A percentile compares a stretch with the other conserved stretches of the same genome.
phyloP scores from a whole-genome alignment of 30 jellyfish, hydroid and myxozoan species.

The Rhopilema esculentum region DNA sequence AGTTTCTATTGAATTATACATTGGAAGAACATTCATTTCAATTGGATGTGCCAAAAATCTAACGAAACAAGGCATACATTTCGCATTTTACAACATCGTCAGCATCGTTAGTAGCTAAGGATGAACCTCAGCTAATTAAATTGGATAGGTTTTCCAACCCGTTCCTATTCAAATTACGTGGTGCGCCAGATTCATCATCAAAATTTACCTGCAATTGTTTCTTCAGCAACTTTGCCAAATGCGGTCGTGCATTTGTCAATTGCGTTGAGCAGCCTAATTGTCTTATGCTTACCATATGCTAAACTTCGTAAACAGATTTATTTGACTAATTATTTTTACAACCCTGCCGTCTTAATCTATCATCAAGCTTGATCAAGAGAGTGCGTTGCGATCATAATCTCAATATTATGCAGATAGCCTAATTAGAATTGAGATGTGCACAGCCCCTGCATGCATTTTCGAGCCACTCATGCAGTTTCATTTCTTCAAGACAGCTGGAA shows the following conservation, averaged over 20 bases:
- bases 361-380: neutral
- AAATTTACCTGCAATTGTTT: neutral
- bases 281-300: neutral
- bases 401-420: neutral
- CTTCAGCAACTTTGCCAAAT: neutral
- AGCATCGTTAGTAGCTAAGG: too few species aligned
- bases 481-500: neutral
- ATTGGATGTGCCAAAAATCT: too few species aligned
- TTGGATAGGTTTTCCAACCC: too few species aligned
- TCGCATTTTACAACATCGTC: too few species aligned
- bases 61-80: too few species aligned
- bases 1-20: too few species aligned
- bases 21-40: too few species aligned
- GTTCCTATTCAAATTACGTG: too few species aligned
- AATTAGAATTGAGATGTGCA: neutral
- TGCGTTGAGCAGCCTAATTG: neutral
- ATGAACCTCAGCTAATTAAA: too few species aligned
- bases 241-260: neutral
- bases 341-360: neutral
- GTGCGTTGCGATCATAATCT: neutral
- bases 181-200: neutral
- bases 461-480: neutral
- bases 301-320: neutral
- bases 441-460: neutral
- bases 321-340: too few species aligned